A percentile compares a stretch with the other conserved stretches of the same genome.
These are phyloP conservation scores for Drosophila cracens DNA, from an alignment of 2,888 invertebrate genomes.

Conservation along the genomic window DNA sequence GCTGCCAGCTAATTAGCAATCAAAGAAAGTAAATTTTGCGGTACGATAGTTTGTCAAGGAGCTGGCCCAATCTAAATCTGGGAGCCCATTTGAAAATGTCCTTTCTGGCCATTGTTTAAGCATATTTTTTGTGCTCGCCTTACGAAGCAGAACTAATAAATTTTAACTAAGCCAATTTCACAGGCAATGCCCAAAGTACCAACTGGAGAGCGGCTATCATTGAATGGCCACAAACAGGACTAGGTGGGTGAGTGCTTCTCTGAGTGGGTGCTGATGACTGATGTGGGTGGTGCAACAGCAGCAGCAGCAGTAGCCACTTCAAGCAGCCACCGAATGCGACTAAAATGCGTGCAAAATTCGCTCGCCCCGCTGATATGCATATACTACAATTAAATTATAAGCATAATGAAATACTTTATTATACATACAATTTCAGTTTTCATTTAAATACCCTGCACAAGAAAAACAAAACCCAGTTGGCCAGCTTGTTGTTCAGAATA, in stretches of 20 bases:
- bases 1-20: conserved; percentile 36
- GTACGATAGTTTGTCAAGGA: conserved; percentile 37
- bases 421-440: conserved; percentile 64
- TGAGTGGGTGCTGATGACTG: background rate
- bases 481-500: background rate
- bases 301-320: conserved; percentile 42
- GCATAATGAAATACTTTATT: conserved; percentile 65
- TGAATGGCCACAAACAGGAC: conserved; percentile 24
- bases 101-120: conserved; percentile 40
- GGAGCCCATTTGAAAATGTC: conserved; percentile 20
- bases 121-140: conserved; percentile 42
- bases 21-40: conserved; percentile 32
- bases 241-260: background rate
- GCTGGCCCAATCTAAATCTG: conserved; percentile 16
- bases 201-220: conserved; percentile 49
- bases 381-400: conserved; percentile 67
- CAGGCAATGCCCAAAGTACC: conserved; percentile 19
- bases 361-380: conserved; percentile 48
- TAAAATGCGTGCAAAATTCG: conserved; percentile 60
- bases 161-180: conserved; percentile 68
- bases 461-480: background rate
- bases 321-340: conserved; percentile 48
- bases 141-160: conserved; percentile 59
- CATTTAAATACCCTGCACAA: conserved; percentile 40
- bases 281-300: background rate